Evolutionary conservation across 2,113 vertebrate genomes (phyloP).

Genomic region (Neodontobutis hainanensis): DNA sequence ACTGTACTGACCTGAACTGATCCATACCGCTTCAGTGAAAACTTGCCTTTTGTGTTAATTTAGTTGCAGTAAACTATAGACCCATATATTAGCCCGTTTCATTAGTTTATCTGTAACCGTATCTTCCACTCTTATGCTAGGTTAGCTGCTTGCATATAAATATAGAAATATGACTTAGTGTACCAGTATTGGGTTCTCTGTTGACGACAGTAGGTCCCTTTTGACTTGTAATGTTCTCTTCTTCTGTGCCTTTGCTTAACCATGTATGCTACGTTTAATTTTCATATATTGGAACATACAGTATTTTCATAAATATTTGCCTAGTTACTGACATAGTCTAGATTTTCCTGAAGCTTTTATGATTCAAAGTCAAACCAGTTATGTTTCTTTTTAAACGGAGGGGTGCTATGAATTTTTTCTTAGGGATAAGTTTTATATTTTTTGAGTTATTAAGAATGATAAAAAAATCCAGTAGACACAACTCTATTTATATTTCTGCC

Average conservation of each 20-base stretch:
- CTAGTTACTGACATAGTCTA: constrained; percentile 46
- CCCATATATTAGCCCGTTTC: constrained; percentile 32
- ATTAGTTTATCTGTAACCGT: constrained; percentile 37
- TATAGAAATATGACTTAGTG: constrained; percentile 46
- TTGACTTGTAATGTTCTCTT: constrained; percentile 55
- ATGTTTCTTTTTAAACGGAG: constrained; percentile 46
- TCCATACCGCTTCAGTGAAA: background rate
- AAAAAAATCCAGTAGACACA: constrained; percentile 51
- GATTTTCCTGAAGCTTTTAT: constrained; percentile 24
- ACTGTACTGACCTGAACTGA: too few species aligned
- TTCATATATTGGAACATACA: constrained; percentile 48
- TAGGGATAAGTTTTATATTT: constrained; percentile 70
- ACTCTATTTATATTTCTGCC: constrained; percentile 64
- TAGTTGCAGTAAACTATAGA: background rate
- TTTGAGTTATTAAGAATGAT: constrained; percentile 58
- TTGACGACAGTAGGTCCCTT: constrained; percentile 58
- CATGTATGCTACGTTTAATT: constrained; percentile 51
- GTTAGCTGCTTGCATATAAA: constrained; percentile 48
- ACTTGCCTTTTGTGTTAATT: constrained; percentile 12
- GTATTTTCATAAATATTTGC: constrained; percentile 64
- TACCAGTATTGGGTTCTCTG: constrained; percentile 23
- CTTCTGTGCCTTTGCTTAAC: constrained; percentile 57
- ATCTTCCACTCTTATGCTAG: constrained; percentile 18
- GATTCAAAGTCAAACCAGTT: constrained; percentile 24
- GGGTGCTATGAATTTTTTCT: constrained; percentile 63